These are phyloP conservation scores for Euwallacea similis DNA, from an alignment of 1,140 invertebrate genomes.

Conservation along the genomic window DNA sequence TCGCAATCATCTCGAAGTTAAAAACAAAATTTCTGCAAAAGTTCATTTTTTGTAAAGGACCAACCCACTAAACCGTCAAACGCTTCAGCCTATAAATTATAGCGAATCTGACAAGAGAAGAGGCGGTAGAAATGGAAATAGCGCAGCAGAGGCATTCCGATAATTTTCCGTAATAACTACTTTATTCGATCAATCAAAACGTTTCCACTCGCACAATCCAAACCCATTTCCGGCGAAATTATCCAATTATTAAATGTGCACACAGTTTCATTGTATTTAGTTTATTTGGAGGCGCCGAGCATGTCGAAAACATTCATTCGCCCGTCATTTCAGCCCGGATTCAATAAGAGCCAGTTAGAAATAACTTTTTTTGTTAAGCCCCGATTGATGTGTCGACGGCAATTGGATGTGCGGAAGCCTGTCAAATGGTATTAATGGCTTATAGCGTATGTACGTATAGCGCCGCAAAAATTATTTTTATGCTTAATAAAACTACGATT, in stretches of 20 bases:
- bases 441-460: neutral
- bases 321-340: constrained; percentile 18
- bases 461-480: too few species aligned
- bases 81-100: neutral
- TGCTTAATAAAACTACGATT: too few species aligned
- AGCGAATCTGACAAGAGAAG: neutral
- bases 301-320: constrained; percentile 37
- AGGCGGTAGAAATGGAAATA: constrained; percentile 29
- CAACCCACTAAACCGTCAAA: too few species aligned
- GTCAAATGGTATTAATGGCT: constrained; percentile 34
- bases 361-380: constrained; percentile 33
- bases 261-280: constrained; percentile 38
- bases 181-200: constrained; percentile 40
- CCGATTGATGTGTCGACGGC: constrained; percentile 39
- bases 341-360: constrained; percentile 40
- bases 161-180: constrained; percentile 36
- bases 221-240: constrained; percentile 31
- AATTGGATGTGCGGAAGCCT: constrained; percentile 35
- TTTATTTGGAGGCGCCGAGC: constrained; percentile 35
- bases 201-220: constrained; percentile 29
- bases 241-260: constrained; percentile 40
- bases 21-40: too few species aligned
- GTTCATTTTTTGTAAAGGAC: too few species aligned
- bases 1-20: neutral
- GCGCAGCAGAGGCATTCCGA: constrained; percentile 17